phyloP scores from a whole-genome alignment of 2,888 invertebrate genomes.

The Eupithecia centaureata region DNA sequence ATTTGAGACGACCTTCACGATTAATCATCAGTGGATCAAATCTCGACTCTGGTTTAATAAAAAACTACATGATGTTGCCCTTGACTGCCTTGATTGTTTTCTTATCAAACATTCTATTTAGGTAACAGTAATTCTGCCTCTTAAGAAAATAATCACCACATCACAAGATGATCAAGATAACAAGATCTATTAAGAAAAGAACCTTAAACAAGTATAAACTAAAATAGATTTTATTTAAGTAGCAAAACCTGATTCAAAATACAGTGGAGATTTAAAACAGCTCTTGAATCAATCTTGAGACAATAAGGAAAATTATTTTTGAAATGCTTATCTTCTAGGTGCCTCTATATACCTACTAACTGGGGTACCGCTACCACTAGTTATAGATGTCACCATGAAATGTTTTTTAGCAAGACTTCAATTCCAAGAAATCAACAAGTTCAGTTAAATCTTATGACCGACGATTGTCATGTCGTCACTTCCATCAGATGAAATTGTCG shows the following conservation, averaged over 20 bases:
- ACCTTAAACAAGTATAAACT: background rate
- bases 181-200: background rate
- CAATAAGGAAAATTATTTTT: background rate
- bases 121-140: background rate
- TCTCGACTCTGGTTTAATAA: background rate
- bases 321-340: too few relatives aligned
- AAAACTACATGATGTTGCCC: background rate
- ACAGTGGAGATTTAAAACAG: background rate
- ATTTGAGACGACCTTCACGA: slow-evolving; percentile 30
- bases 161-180: background rate
- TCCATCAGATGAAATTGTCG: too few relatives aligned
- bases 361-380: background rate
- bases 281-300: background rate
- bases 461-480: too few relatives aligned
- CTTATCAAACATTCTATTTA: background rate
- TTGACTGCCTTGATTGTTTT: background rate
- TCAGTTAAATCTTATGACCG: background rate
- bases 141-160: background rate
- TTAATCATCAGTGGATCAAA: slow-evolving; percentile 24
- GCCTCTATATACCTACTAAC: background rate
- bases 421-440: background rate
- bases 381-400: background rate
- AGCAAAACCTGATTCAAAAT: background rate
- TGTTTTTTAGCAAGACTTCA: background rate
- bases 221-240: background rate